A percentile compares a stretch with the other conserved stretches of the same genome.
These are phyloP conservation scores for Neodiprion pinetum DNA, from an alignment of 1,140 invertebrate species.

Conservation along the genomic window DNA sequence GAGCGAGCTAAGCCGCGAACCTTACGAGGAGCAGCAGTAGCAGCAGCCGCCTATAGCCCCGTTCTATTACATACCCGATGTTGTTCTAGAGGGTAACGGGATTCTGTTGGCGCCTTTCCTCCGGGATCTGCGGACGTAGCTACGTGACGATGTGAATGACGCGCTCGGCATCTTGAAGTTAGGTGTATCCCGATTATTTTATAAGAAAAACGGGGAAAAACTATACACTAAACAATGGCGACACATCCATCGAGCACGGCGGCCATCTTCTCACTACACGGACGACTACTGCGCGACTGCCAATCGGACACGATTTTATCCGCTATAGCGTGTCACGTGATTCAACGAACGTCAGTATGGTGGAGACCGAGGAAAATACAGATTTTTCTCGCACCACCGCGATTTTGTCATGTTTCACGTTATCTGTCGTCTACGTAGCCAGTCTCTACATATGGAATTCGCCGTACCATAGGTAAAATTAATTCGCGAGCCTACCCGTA, in stretches of 20 bases:
- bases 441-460: conserved; percentile 86
- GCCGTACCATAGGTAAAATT: conserved; percentile 71
- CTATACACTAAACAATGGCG: conserved; percentile 60
- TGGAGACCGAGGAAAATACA: conserved; percentile 48
- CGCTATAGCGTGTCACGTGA: not conserved
- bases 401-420: conserved; percentile 70
- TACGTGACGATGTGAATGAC: conserved; percentile 86
- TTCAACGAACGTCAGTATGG: conserved; percentile 46
- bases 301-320: not conserved
- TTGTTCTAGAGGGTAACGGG: conserved; percentile 79
- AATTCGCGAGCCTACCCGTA: conserved; percentile 6
- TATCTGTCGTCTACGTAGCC: conserved; percentile 79
- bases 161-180: conserved; percentile 83
- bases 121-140: conserved; percentile 83
- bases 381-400: conserved; percentile 49
- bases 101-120: conserved; percentile 86
- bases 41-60: conserved; percentile 19
- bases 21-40: conserved; percentile 15
- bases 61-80: conserved; percentile 67
- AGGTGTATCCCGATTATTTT: conserved; percentile 25
- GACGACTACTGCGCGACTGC: conserved; percentile 30
- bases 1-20: not conserved
- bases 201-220: conserved; percentile 34
- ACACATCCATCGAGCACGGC: conserved; percentile 56
- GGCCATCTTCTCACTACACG: conserved; percentile 58